Base-by-base conservation (phyloP, 2,888 invertebrate genomes). In the Hypselothyrea guttata region DNA sequence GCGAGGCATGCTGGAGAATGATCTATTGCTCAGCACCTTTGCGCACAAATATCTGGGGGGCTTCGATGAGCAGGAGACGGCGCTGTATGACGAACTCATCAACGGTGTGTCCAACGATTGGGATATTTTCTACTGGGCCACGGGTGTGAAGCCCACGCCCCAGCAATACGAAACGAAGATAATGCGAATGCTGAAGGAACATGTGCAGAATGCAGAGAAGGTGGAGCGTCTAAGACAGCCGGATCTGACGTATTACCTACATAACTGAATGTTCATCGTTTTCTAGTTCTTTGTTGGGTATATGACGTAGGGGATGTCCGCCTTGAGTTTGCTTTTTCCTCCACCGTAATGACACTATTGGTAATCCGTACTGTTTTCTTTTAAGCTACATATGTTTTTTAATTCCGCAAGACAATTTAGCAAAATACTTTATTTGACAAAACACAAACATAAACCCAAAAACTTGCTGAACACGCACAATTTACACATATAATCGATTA, bases 101-200 rank as follows among this genome's bases (percentile, higher is more conserved):
- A 98, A 98, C 90, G 92, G 95, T 13, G 97, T 97, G 1, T 94
- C 95, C 27, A 98, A 98, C 89, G 98, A 98, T 90, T 98, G 98
- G 98, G 98, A 98, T 75, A 94, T 98, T 62, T 98, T 94, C 89
- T 95, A 98, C 87, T 98, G 98, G 98, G 95, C 96, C 9, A 94
- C 95, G 33, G 95, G 94, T 53, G 93, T 93, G 3, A 94, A 95
- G 86, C 93, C 94, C n/a, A 95, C 95, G 5, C 98, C 98, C 1
- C 87, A 92, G 38, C 95, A 98, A 88, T 98, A 95, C 89, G 92
- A 98, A 77, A 96, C 94, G 87, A 95, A 95, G 89, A 91, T 98
- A n/a, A 97, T 98, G 96, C 90, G 92, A 54, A 90, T 97, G 87
- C 91, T 98, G 3, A 96, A 96, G 87, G 91, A 94, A 71, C 97